Base-by-base conservation (phyloP, 2,888 invertebrate species). In the Drosophila mimica region DNA sequence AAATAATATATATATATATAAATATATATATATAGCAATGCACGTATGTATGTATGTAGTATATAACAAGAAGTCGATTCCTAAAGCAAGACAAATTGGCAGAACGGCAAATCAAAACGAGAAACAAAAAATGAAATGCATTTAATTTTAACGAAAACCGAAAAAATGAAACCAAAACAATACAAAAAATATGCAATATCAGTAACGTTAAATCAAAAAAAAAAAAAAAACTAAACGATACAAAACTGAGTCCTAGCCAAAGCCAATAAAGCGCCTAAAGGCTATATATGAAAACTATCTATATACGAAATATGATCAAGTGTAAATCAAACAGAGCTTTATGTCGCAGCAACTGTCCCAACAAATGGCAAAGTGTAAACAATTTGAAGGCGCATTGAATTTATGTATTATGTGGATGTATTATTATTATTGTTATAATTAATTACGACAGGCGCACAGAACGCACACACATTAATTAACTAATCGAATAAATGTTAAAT, bases 401-500 rank as follows among this genome's bases (percentile, higher is more conserved):
- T 66, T 61, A 58, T 81, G 77, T 78, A 81, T 77, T 81, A 81
- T 81, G 77, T 77, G 77, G 81, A 81, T 81, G 77, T 78, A 78
- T 78, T 78, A 78, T 77, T 81, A 76, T 74, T 64, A 67, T 74
- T 53, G 74, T 79, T 57, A 79, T 61, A 13, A 77, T 48, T 67
- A 74, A 46, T 58, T 49, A 49, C 28, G 53, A 48, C 65, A 52
- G 60, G 52, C 74, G 70, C 79, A 62, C 72, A 70, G 20, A 28
- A n/a, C 30, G 64, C 54, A 76, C 58, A 72, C 51, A 51, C 33
- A 57, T 20, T 40, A 28, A 83, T 57, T 76, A 88, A 83, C 66
- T 72, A 86, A 88, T 90, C 90, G 89, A 86, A 88, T 88, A 88
- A 88, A 90, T 90, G 89, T 90, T 86, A 81, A 85, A 85, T 77